These are phyloP conservation scores for Platygyra sinensis DNA, from an alignment of 64 coral and sea anemone genomes.

Conservation along the genomic window DNA sequence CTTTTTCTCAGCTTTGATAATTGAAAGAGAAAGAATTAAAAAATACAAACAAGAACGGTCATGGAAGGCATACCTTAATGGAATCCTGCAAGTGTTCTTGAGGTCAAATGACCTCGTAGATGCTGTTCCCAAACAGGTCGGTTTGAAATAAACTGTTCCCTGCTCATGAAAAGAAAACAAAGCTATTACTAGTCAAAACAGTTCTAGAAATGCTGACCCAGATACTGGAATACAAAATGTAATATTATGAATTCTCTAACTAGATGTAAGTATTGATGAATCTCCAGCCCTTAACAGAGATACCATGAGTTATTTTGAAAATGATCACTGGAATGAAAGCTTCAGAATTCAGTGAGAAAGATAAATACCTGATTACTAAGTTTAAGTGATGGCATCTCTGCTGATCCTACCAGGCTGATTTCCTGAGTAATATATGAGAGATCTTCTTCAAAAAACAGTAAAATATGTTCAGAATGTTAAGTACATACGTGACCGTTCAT, in stretches of 20 bases:
- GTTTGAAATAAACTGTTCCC: conserved; percentile 95
- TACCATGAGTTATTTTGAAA: no score
- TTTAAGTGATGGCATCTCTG: conserved; percentile 55
- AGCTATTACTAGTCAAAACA: no score
- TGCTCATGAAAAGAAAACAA: conserved; percentile 20
- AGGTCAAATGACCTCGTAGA: conserved; percentile 69
- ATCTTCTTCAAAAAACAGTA: not conserved
- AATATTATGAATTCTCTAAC: no score
- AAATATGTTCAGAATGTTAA: no score
- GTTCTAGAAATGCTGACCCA: no score
- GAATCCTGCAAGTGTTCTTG: conserved; percentile 91
- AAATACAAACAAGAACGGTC: not conserved
- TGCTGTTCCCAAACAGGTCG: conserved; percentile 83
- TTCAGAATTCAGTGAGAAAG: not conserved
- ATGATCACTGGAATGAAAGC: not conserved
- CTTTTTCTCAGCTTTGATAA: no score
- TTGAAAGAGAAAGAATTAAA: not conserved
- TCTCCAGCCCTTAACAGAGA: no score
- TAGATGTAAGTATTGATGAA: no score
- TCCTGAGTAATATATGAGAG: conserved; percentile 51
- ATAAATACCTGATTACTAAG: conserved; percentile 29
- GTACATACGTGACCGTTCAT: no score
- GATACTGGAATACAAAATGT: no score
- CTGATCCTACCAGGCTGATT: conserved; percentile 84
- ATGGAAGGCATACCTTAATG: conserved; percentile 43